A percentile compares a stretch with the other conserved stretches of the same genome.
Conservation (phyloP, 2,797 vertebrate species). For the Euphonia xanthogaster region DNA sequence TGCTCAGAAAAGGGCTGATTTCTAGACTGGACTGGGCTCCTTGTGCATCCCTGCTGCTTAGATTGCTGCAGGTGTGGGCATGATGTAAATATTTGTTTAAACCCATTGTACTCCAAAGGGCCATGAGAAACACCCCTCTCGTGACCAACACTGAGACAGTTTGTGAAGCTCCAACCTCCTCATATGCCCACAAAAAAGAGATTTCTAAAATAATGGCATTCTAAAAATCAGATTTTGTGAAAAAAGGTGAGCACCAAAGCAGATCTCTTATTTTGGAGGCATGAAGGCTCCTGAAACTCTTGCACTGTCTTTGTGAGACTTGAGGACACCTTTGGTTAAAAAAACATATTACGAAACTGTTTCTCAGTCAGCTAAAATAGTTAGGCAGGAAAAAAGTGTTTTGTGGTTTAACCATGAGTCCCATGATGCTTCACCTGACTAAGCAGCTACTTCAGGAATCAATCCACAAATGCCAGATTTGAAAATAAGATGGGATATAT, state of each 20-base stretch:
- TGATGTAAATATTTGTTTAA: neutral
- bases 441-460: slow-evolving; percentile 19
- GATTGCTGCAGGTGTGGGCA: neutral
- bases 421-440: slow-evolving; percentile 40
- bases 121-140: neutral
- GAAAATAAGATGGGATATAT: slow-evolving; percentile 36
- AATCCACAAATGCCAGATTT: slow-evolving; percentile 30
- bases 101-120: neutral
- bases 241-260: neutral
- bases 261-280: neutral
- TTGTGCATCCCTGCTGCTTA: neutral
- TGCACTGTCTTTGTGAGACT: neutral
- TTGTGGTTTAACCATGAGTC: slow-evolving; percentile 41
- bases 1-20: neutral
- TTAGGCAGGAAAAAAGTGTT: slow-evolving; percentile 2
- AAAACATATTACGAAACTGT: slow-evolving; percentile 26
- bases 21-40: neutral
- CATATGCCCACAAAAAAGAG: neutral
- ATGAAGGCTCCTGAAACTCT: neutral
- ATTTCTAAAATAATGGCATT: neutral
- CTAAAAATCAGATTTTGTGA: neutral
- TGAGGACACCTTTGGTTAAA: slow-evolving; percentile 21
- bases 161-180: neutral
- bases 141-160: neutral
- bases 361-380: slow-evolving; percentile 26